Base-by-base conservation (phyloP, 2,888 invertebrate species). In the Mythimna pallens region DNA sequence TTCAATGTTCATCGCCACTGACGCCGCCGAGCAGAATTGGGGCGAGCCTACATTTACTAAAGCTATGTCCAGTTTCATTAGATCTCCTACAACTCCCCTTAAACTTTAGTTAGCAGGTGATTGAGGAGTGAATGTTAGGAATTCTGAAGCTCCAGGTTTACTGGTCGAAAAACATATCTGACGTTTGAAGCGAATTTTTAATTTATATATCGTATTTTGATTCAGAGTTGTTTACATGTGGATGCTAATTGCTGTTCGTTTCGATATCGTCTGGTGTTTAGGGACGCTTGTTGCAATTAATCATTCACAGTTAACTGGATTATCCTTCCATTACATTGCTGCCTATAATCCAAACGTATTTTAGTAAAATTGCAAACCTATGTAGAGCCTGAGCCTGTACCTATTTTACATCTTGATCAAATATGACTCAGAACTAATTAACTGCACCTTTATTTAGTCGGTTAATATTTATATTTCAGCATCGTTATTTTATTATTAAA, bases 1-100 rank as follows among this genome's bases (percentile, higher is more conserved):
- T 86, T 88, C 78, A 78, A 65, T 63, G 80, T 84, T 85, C 83
- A 81, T 80, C 76, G 77, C 78, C 57, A 81, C 84, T 87, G 87
- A 88, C 82, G 80, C 81, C 69, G 82, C 73, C 81, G 52, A 76
- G 83, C 73, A 76, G 80, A 79, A 88, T 87, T 86, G 77, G 86
- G 85, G 58, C 84, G 66, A 80, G 78, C 82, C 80, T 83, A 85
- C 83, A 83, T 86, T 86, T 79, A 80, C 84, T 76, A 76, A 80
- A 86, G 78, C 80, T 64, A 50, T 80, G 66, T 43, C 82, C 83
- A 85, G 70, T 88, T 70, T 78, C 63, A 77, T 67, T 71, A 85
- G 86, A 84, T 69, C 75, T 71, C 59, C 65, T 50, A 55, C 40
- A 9, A 57, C 52, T 59, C 74, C 73, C 64, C 22, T 59, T 50